Evolutionary conservation across 2,797 vertebrate genomes (phyloP).

Genomic region (Trachops cirrhosus): DNA sequence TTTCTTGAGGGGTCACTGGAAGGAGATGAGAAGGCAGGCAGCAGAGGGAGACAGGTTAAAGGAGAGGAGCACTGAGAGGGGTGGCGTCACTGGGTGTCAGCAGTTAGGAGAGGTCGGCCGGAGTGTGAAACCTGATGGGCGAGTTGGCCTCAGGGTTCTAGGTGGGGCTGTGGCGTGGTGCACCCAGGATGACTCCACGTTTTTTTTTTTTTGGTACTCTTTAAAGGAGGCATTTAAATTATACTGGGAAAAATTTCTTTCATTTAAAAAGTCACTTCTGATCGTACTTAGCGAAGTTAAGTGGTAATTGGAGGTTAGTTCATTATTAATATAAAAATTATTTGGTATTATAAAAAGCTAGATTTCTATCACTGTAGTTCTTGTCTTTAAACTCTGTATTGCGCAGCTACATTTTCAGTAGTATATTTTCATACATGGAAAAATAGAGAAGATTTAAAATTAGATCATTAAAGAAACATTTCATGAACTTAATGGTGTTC

Average conservation of each 20-base stretch:
- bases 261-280: not conserved
- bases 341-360: not conserved
- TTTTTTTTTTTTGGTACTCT: not conserved
- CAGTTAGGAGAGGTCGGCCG: not conserved
- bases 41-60: not conserved
- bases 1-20: not conserved
- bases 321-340: not conserved
- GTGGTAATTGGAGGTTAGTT: not conserved
- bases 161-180: not conserved
- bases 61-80: not conserved
- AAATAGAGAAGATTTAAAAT: not conserved
- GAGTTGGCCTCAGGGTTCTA: not conserved
- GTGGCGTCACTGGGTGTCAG: not conserved
- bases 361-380: not conserved
- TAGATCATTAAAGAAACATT: not conserved
- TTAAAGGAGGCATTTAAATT: slow-evolving; percentile 1
- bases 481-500: not conserved
- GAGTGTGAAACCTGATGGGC: not conserved
- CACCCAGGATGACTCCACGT: not conserved
- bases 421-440: not conserved
- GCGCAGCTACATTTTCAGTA: not conserved
- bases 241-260: not conserved
- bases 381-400: not conserved
- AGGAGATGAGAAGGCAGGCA: not conserved
- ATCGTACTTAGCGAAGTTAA: not conserved